Conservation (phyloP, 2,113 vertebrate species). For the Arenaria interpres region DNA sequence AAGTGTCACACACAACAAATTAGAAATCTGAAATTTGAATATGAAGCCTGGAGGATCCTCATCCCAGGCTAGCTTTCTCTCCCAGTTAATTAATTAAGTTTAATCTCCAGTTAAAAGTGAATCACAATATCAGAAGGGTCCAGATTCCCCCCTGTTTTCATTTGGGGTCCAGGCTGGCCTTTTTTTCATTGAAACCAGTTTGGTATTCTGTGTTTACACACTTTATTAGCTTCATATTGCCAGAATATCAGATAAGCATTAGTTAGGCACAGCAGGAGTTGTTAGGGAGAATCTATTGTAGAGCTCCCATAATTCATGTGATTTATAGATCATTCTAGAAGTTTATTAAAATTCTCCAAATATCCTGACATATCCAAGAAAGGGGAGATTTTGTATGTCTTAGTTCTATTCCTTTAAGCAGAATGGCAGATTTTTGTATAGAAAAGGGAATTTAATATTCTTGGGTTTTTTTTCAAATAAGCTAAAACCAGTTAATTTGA, state of each 20-base stretch:
- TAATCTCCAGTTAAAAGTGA: neutral
- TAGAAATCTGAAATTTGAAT: neutral
- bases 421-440: slow-evolving; percentile 22
- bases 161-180: neutral
- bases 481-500: slow-evolving; percentile 47
- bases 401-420: slow-evolving; percentile 16
- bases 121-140: neutral
- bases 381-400: neutral
- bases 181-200: neutral
- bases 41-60: neutral
- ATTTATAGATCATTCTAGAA: slow-evolving; percentile 38
- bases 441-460: slow-evolving; percentile 7
- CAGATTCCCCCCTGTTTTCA: neutral
- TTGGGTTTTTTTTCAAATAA: neutral
- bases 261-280: neutral
- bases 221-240: neutral
- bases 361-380: slow-evolving; percentile 34
- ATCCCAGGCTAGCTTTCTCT: neutral
- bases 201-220: neutral
- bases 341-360: slow-evolving; percentile 26
- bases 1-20: neutral
- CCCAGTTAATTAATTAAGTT: too few relatives aligned
- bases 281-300: neutral
- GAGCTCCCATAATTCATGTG: neutral
- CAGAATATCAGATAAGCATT: neutral